Evolutionary conservation across 1,140 invertebrate genomes (phyloP).

Genomic region (Bombus balteatus): DNA sequence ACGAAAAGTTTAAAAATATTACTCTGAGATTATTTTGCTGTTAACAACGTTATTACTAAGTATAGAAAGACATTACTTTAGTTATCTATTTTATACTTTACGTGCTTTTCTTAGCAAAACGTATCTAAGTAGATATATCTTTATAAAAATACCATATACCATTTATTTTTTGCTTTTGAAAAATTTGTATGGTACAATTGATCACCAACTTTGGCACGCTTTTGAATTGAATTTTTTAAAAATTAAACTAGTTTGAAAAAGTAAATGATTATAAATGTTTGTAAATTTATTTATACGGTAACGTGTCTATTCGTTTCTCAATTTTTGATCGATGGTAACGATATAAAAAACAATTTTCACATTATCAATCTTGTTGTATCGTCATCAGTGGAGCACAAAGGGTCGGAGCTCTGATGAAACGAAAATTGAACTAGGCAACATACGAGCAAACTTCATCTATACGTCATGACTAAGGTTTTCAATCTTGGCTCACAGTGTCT

Average conservation of each 20-base stretch:
- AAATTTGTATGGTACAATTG: too few species aligned
- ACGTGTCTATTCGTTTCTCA: too few species aligned
- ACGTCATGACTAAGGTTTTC: slow-evolving; percentile 6
- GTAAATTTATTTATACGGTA: not conserved
- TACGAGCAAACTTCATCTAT: not conserved
- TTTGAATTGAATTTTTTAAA: too few species aligned
- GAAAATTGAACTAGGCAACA: not conserved
- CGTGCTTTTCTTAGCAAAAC: not conserved
- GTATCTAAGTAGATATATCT: not conserved
- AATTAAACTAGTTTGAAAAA: too few species aligned
- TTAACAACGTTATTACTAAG: not conserved
- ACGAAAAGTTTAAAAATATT: not conserved
- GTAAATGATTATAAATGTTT: not conserved
- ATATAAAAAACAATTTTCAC: not conserved
- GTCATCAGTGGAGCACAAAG: not conserved
- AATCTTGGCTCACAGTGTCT: slow-evolving; percentile 1
- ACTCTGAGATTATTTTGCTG: too few species aligned
- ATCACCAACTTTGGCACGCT: too few species aligned
- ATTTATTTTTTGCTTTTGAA: too few species aligned
- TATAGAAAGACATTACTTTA: too few species aligned
- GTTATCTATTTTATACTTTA: too few species aligned
- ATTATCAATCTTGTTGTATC: not conserved
- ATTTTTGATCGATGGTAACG: not conserved
- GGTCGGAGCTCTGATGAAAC: not conserved
- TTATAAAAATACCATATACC: too few species aligned